Evolutionary conservation across 2,113 vertebrate species (phyloP), one percentile per base, ranked within the genome.

Genomic region (Zosterops pallidus): DNA sequence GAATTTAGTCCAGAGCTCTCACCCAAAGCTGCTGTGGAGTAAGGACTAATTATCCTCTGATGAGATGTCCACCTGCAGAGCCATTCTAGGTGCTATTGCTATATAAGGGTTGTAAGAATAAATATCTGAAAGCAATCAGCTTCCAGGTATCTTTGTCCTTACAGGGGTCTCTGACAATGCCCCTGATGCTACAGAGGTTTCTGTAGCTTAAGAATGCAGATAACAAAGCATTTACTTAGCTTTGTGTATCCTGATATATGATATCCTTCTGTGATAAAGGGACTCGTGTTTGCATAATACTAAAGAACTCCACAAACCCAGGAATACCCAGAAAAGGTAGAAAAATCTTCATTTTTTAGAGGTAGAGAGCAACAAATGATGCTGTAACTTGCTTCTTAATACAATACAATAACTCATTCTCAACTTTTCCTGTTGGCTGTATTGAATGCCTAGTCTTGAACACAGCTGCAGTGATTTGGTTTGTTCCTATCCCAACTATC

Each of bases 31-130:
- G 20, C 37, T 83, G 49, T 29, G 49, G 29, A 84, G 33, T 25
- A 33, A 85, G 33, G 4, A 83, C 35, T 91, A 69, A 92, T 95
- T 92, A 69, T 41, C 52, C 57, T 82, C 69, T 89, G 91, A 94
- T 95, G 91, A 91, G 53, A 25, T 79, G 53, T 62, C 78, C 86
- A 76, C 93, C 87, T 72, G 82, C 87, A 87, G 93, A 91, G 87
- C 33, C 39, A 46, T 65, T 86, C 57, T 52, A 46, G 37, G 68
- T 75, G 69, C 44, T 68, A 12, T 28, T 76, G 81, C 41, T 59
- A 5, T 26, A 9, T 7, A 44, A 63, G 14, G 7, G 4, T 39
- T 87, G n/a, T 12, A 62, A 60, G 63, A 85, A 72, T 60, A 72
- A 90, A 19, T 80, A 88, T 7, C 55, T 41, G 74, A 92, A 80